Base-by-base conservation (phyloP, 2,888 invertebrate species). In the Leptura quadrifasciata region DNA sequence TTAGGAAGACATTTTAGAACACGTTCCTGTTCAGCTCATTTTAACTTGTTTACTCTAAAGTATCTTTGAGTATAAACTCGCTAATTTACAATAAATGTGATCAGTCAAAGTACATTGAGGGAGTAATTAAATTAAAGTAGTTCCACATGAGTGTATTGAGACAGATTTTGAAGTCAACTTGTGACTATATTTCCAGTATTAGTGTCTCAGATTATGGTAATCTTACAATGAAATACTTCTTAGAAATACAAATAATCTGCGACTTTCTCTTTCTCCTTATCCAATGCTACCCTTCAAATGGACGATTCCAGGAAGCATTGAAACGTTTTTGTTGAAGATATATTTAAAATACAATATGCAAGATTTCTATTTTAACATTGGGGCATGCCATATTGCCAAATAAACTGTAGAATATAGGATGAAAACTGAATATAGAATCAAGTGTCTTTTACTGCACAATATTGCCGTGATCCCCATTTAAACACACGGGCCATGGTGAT, bases 11-110 rank as follows among this genome's bases (percentile, higher is more conserved):
- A n/a, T n/a, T n/a, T n/a, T n/a, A n/a, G n/a, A n/a, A n/a, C n/a
- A n/a, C 31, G 31, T 8, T 8, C 3, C 35, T 10, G 39, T 10
- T 3, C 2, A 35, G 10, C 9, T 31, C 6, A 17, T 17, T 10
- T 67, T 8, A 67, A 52, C 10, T 24, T 54, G 52, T 54, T 24
- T 52, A 67, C 67, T 52, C 54, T 52, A 39, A 39, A 20, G 65
- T 15, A 39, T 52, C 20, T 54, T 67, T 52, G 55, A 24, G 24
- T 54, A 54, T 10, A 17, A 55, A 27, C 6, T 39, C 57, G 17
- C 10, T 61, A 61, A 12, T 61, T 24, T 27, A n/a, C n/a, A 1
- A 18, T 31, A 61, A 67, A 55, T 27, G 12, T 55, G 54, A 55
- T 20, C 21, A 54, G 54, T 8, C 18, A 65, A 31, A 31, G 54